phyloP scores from a whole-genome alignment of 2,888 invertebrate species.

The Agonopterix subpropinquella region DNA sequence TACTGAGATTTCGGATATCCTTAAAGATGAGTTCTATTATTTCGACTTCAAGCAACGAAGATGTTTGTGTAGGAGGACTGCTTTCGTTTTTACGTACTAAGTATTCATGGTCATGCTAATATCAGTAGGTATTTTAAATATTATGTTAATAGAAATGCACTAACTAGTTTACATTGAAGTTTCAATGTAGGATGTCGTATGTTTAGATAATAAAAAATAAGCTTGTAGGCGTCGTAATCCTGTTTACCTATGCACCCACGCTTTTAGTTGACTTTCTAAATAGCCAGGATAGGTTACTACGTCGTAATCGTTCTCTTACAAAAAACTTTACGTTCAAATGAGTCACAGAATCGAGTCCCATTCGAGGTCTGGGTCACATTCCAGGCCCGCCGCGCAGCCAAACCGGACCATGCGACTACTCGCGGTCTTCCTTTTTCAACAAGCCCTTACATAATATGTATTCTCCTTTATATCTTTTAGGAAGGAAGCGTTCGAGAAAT shows the following conservation, averaged over 20 bases:
- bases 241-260: constrained; percentile 61
- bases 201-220: constrained; percentile 22
- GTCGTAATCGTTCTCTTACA: constrained; percentile 21
- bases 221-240: constrained; percentile 45
- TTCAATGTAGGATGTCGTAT: constrained; percentile 30
- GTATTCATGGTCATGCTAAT: too few relatives aligned
- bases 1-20: background rate
- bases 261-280: constrained; percentile 51
- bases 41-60: background rate
- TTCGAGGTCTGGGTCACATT: constrained; percentile 69
- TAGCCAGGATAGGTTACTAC: constrained; percentile 25
- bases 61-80: background rate
- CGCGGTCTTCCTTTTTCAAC: constrained; percentile 25
- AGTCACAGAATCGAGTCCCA: constrained; percentile 58
- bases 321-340: constrained; percentile 35
- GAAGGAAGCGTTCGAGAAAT: too few relatives aligned
- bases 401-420: constrained; percentile 41
- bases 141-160: background rate
- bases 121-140: too few relatives aligned
- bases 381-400: constrained; percentile 39
- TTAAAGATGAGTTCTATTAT: background rate
- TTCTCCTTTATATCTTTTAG: constrained; percentile 11
- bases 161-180: constrained; percentile 13
- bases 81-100: background rate
- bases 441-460: constrained; percentile 33